Conservation (phyloP, 2,113 vertebrate species). For the Chelonoidis abingdonii region DNA sequence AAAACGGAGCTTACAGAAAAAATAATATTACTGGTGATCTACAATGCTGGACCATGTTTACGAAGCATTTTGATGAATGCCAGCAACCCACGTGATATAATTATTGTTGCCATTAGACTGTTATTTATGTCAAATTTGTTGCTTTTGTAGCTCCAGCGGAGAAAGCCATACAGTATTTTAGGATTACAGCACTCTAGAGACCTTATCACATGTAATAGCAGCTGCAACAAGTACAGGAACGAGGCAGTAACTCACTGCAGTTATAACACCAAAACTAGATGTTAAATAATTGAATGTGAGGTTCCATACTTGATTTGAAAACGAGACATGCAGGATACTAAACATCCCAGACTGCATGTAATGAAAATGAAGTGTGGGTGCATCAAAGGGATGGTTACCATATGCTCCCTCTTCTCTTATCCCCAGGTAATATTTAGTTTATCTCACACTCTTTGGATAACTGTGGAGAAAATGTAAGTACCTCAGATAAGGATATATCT, state of each 20-base stretch:
- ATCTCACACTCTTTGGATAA: not conserved
- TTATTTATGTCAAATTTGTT: slow-evolving; percentile 27
- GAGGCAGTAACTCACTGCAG: not conserved
- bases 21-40: not conserved
- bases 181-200: not conserved
- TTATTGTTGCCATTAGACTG: slow-evolving; percentile 36
- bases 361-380: slow-evolving; percentile 1
- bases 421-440: not conserved
- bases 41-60: not conserved
- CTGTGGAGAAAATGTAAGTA: not conserved
- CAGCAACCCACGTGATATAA: not conserved
- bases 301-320: not conserved
- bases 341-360: not conserved
- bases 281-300: slow-evolving; percentile 40
- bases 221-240: not conserved
- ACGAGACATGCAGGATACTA: not conserved
- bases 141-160: not conserved
- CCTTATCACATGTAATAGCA: not conserved
- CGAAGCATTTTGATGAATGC: slow-evolving; percentile 53
- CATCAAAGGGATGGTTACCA: slow-evolving; percentile 18
- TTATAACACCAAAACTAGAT: not conserved
- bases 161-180: not conserved
- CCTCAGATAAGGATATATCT: not conserved
- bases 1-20: not conserved
- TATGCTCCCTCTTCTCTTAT: rapidly evolving